Percentiles rank a stretch among this genome's conserved stretches.
Conservation (phyloP, 2,797 vertebrate species). For the Labeo calbasu region DNA sequence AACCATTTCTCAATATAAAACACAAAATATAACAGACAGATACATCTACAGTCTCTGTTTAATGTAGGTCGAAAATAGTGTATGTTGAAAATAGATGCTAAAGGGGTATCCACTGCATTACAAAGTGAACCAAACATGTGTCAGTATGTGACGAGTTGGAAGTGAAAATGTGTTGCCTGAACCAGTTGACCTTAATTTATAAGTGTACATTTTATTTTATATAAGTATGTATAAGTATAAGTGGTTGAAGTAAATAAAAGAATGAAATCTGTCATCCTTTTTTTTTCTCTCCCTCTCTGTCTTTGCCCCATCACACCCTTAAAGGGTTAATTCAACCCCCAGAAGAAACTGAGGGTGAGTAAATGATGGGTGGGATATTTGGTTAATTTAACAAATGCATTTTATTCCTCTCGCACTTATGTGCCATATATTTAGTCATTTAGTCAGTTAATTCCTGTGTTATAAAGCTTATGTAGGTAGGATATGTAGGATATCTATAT, state of each 20-base stretch:
- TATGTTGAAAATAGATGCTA: too few relatives aligned
- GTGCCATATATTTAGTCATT: background rate
- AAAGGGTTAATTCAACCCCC: background rate
- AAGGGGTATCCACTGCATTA: background rate
- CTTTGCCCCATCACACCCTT: background rate
- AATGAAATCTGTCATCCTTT: background rate
- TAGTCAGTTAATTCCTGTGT: background rate
- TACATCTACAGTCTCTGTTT: too few relatives aligned
- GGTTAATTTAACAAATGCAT: background rate
- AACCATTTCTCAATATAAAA: too few relatives aligned
- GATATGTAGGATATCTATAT: slow-evolving; percentile 68
- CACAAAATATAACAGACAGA: too few relatives aligned
- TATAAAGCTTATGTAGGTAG: slow-evolving; percentile 45
- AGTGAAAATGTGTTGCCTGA: background rate
- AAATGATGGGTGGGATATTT: background rate
- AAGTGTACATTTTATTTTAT: background rate
- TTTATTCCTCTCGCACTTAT: too few relatives aligned
- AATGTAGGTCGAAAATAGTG: too few relatives aligned
- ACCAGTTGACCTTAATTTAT: background rate
- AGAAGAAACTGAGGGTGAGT: background rate
- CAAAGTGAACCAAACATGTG: background rate
- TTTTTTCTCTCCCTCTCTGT: background rate
- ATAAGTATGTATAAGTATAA: too few relatives aligned
- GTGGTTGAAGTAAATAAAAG: background rate
- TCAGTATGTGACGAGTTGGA: background rate